Evolutionary conservation across 1,140 invertebrate species (phyloP).

Genomic region (Cotesia chilonis): DNA sequence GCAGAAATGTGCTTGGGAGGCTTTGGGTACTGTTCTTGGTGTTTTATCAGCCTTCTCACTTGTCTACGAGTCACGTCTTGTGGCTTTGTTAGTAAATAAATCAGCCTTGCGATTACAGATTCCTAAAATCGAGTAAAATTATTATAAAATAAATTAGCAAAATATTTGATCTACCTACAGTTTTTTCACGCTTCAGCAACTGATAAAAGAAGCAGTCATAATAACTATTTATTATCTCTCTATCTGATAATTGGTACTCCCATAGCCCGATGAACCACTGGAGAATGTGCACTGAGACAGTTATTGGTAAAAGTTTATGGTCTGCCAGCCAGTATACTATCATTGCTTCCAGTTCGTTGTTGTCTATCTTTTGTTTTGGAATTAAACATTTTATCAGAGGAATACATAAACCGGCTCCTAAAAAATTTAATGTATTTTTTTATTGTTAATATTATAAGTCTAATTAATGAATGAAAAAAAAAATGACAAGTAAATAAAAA

Average conservation of each 20-base stretch:
- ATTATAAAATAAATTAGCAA: constrained; percentile 27
- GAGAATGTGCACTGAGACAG: constrained; percentile 42
- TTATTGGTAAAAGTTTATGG: constrained; percentile 43
- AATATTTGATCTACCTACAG: constrained; percentile 44
- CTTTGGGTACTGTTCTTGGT: constrained; percentile 42
- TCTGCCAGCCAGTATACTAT: constrained; percentile 48
- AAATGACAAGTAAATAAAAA: neutral
- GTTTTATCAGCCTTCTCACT: constrained; percentile 48
- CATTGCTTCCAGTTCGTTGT: constrained; percentile 44
- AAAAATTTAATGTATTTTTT: constrained; percentile 10
- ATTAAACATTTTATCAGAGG: constrained; percentile 56
- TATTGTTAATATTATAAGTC: too few relatives aligned
- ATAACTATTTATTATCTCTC: constrained; percentile 51
- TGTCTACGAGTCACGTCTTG: constrained; percentile 60
- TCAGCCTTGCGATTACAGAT: constrained; percentile 49
- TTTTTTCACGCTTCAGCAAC: constrained; percentile 49
- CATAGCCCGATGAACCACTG: constrained; percentile 57
- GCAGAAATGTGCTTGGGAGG: constrained; percentile 52
- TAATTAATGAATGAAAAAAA: too few relatives aligned
- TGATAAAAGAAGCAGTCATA: constrained; percentile 54
- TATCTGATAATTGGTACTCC: constrained; percentile 54
- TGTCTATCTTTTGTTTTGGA: constrained; percentile 46
- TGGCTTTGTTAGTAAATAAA: constrained; percentile 60
- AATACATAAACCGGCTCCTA: constrained; percentile 43
- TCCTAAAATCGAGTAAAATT: constrained; percentile 41